Percentiles rank a stretch among this genome's conserved stretches.
Conservation (phyloP, 2,888 invertebrate species). For the Serripes groenlandicus region DNA sequence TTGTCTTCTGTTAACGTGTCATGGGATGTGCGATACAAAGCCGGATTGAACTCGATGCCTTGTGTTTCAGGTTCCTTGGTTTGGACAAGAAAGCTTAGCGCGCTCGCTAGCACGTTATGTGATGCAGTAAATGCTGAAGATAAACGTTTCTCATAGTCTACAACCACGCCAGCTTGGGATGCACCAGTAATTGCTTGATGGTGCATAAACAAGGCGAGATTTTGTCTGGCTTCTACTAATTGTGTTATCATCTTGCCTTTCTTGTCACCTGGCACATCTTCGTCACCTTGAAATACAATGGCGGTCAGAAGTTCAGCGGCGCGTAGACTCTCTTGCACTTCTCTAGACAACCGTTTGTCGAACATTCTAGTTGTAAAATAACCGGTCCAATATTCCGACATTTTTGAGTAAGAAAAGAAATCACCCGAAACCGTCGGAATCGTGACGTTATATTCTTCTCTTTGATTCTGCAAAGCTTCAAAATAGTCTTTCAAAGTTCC, state of each 20-base stretch:
- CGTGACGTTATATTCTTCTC: slow-evolving; percentile 34
- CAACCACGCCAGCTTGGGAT: slow-evolving; percentile 96
- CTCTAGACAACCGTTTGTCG: slow-evolving; percentile 90
- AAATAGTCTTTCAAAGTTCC: slow-evolving; percentile 97
- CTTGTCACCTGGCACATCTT: neutral
- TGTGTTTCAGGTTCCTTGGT: neutral
- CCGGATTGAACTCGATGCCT: neutral
- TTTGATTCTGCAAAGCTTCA: slow-evolving; percentile 74
- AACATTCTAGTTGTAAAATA: slow-evolving; percentile 94
- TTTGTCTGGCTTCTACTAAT: slow-evolving; percentile 89
- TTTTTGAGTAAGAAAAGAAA: slow-evolving; percentile 97
- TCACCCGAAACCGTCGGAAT: slow-evolving; percentile 94
- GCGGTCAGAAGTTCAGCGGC: slow-evolving; percentile 80
- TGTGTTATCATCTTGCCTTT: slow-evolving; percentile 24
- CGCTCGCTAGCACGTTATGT: slow-evolving; percentile 46
- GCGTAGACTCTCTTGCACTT: slow-evolving; percentile 86
- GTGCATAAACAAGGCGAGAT: slow-evolving; percentile 97
- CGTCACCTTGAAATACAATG: slow-evolving; percentile 57
- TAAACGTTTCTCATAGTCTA: slow-evolving; percentile 90
- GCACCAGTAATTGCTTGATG: slow-evolving; percentile 99
- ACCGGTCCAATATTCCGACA: slow-evolving; percentile 97
- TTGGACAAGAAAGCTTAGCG: slow-evolving; percentile 26
- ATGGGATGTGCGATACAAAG: slow-evolving; percentile 19
- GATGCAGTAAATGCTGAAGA: slow-evolving; percentile 46
- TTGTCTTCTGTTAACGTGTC: slow-evolving; percentile 44